Conservation (phyloP, 2,797 vertebrate genomes). For the Martes flavigula region DNA sequence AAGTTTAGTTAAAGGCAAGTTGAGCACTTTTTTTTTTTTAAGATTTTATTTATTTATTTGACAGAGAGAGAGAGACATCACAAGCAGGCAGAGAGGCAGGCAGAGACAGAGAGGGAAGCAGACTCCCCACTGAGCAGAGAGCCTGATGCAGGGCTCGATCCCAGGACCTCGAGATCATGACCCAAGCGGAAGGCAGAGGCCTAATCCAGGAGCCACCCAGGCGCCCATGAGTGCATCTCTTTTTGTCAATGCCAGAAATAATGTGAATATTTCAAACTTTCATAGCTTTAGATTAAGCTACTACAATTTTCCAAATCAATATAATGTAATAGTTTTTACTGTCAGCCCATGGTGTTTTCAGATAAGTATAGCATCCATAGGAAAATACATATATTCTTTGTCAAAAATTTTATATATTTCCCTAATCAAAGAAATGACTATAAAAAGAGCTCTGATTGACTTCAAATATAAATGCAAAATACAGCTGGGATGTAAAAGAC, state of each 20-base stretch:
- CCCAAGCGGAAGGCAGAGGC: too few relatives aligned
- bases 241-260: conserved; percentile 17
- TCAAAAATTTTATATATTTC: conserved; percentile 42
- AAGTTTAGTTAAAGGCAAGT: conserved; percentile 21
- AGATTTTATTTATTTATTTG: too few relatives aligned
- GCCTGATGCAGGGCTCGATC: too few relatives aligned
- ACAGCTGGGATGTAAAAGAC: conserved; percentile 24
- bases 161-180: too few relatives aligned
- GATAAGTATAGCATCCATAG: not conserved
- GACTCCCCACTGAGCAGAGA: too few relatives aligned
- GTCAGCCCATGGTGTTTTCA: not conserved
- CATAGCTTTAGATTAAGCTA: not conserved
- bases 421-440: conserved; percentile 57
- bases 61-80: too few relatives aligned
- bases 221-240: not conserved
- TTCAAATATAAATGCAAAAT: conserved; percentile 61
- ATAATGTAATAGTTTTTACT: conserved; percentile 18
- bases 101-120: too few relatives aligned
- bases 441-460: conserved; percentile 37
- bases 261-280: not conserved
- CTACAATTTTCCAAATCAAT: not conserved
- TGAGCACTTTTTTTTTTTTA: not conserved
- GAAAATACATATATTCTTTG: conserved; percentile 33
- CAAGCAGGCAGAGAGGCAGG: too few relatives aligned
- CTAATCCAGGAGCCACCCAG: too few relatives aligned